Base-by-base conservation (phyloP, 23 tunicate species). In the Styela plicata region DNA sequence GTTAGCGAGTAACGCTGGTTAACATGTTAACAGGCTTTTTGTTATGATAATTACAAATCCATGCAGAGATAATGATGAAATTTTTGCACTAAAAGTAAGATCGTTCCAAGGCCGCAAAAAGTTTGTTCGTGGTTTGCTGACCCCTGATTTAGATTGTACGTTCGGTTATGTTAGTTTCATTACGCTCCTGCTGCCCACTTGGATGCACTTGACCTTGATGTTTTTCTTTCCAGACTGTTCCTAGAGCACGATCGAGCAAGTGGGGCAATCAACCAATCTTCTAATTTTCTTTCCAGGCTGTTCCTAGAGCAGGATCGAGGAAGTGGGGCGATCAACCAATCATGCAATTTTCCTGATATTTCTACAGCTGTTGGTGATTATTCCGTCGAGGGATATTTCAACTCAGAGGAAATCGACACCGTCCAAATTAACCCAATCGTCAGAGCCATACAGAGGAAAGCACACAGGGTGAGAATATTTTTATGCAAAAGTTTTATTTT, bases 281-380 rank as follows among this genome's bases (percentile, higher is more conserved):
- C 7, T 44, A 44, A 7, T 44, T 13, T 5, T 44, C 57, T 7
- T 44, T 44, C n/a, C 78, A 91, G 97, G 37, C 32, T 91, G 52
- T 91, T 91, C 64, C 77, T 91, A 83, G 97, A 91, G 78, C 89
- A 91, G 36, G 97, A 91, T 52, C 85, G 86, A 2, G 70, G 77
- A 65, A 91, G 91, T 32, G 91, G 97, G 21, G 97, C 91, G 13
- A 91, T 91, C 88, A 91, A 91, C 83, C 91, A 85, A 33, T 83
- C 85, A 1, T 91, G 97, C 83, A 87, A 79, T 53, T 91, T 91
- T 52, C 97, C 97, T 22, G 37, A 44, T 57, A 76, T 33, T 20
- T 76, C 81, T 13, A 20, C 29, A 0, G 37, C 18, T 26, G 63
- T 36, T 44, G 66, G 63, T 29, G 81, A 76, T 44, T 76, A 76